Evolutionary conservation across 2,797 vertebrate species (phyloP).

Genomic region (Lepilemur septentrionalis): DNA sequence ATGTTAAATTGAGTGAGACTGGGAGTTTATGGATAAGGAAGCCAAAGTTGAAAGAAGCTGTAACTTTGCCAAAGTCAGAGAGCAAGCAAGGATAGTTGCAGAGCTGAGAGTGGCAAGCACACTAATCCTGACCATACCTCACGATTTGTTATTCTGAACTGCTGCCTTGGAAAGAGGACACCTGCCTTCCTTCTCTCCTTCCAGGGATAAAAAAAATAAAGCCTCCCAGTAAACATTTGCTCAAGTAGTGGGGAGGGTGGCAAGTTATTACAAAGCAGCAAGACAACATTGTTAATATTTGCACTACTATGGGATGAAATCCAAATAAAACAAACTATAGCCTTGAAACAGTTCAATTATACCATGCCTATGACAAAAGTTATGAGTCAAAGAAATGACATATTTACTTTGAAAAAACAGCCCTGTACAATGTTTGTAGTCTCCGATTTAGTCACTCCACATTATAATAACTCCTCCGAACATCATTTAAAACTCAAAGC

Average conservation of each 20-base stretch:
- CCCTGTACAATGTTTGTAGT: neutral
- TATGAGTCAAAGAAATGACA: constrained; percentile 15
- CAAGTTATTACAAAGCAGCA: constrained; percentile 3
- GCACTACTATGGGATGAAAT: neutral
- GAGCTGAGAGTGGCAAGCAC: neutral
- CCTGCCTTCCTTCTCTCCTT: neutral
- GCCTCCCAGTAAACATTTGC: neutral
- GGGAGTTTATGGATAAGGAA: neutral
- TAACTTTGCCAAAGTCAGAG: neutral
- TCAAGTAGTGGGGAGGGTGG: neutral
- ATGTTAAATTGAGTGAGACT: neutral
- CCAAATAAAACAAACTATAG: neutral
- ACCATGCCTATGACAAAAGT: constrained; percentile 31
- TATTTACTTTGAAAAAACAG: constrained; percentile 9
- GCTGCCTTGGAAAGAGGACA: constrained; percentile 4
- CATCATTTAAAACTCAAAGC: constrained; percentile 10
- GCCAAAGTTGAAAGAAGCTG: neutral
- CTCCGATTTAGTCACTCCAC: neutral
- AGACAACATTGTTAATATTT: constrained; percentile 14
- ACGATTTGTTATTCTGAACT: neutral
- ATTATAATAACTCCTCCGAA: constrained; percentile 22
- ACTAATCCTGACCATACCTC: neutral
- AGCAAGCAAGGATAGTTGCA: neutral
- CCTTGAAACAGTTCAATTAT: neutral
- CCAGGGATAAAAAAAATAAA: constrained; percentile 12